Base-by-base conservation (phyloP, 2,888 invertebrate genomes). In the Cotesia congregata region DNA sequence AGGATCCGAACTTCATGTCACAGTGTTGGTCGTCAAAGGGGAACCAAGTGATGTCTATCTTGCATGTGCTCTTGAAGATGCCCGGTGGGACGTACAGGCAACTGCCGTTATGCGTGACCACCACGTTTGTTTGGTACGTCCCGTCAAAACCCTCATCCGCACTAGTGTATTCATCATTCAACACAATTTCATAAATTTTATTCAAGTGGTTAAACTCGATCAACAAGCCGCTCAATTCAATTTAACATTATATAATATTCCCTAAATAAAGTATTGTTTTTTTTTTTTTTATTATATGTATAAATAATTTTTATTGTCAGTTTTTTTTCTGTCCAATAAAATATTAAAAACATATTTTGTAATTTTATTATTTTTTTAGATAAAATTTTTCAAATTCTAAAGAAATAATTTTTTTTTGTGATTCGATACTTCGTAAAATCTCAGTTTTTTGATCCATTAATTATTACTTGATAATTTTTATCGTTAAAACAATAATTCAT, bases 1-100 rank as follows among this genome's bases (percentile, higher is more conserved):
- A 99, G 93, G 98, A 98, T 92, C 99, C 99, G 92, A 99, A 99
- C 94, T 99, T 98, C 96, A 99, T 97, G 92, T 97, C 95, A 93
- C 99, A 99, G 92, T 96, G 95, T 94, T 99, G 99, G 92, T 99
- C 98, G 93, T 99, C 99, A 93, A 99, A 99, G 91, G 99, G 99
- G 94, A 99, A 99, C 98, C 98, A 99, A 91, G 98, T 98, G 94
- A 99, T 99, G 94, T 99, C 98, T 93, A 99, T 99, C 94, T 97
- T 97, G 95, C 99, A 99, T 92, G 98, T 99, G 94, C 98, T 98
- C 94, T 98, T 98, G 94, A 99, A 98, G 93, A 99, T 98, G 91
- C 98, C 98, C 91, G 99, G 99, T 90, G 99, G 99, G 92, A 99
- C 96, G 95, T 98, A 98, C 93, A 97, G 95, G 93, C 98, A 97